Conservation (phyloP, 2,797 vertebrate genomes). For the Sylvilagus floridanus region DNA sequence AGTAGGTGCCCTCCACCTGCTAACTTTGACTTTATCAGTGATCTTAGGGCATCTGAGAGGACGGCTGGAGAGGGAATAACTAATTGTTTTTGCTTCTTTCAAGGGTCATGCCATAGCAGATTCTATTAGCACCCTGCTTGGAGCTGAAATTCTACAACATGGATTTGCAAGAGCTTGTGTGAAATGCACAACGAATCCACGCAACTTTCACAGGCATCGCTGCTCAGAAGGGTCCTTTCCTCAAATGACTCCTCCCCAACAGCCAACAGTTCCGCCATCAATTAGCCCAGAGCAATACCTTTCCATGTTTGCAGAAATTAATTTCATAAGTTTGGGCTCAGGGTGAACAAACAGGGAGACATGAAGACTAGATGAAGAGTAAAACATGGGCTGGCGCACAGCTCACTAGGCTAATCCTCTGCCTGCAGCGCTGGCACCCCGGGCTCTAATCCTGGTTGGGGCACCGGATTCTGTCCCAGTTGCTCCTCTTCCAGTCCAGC, state of each 20-base stretch:
- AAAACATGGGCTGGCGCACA: background rate
- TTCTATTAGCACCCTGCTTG: background rate
- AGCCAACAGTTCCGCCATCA: background rate
- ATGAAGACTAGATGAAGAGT: background rate
- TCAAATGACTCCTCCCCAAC: background rate
- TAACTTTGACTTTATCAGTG: background rate
- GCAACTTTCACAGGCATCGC: background rate
- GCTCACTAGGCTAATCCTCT: too few species aligned
- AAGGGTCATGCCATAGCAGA: background rate
- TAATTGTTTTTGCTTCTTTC: background rate
- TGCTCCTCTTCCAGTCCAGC: too few species aligned
- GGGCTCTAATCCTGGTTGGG: too few species aligned
- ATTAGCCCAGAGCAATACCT: background rate
- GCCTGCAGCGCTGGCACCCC: too few species aligned
- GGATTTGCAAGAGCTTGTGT: background rate
- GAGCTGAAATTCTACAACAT: constrained; percentile 12
- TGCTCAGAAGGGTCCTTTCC: background rate
- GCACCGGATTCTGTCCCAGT: too few species aligned
- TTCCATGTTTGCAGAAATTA: background rate
- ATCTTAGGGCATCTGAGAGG: background rate
- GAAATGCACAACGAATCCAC: background rate
- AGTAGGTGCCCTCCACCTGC: background rate
- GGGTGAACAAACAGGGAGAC: background rate
- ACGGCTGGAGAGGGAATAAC: background rate
- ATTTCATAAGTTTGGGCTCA: background rate